These are phyloP conservation scores for Scyliorhinus canicula DNA, from an alignment of 2,797 vertebrate species.

Conservation along the genomic window DNA sequence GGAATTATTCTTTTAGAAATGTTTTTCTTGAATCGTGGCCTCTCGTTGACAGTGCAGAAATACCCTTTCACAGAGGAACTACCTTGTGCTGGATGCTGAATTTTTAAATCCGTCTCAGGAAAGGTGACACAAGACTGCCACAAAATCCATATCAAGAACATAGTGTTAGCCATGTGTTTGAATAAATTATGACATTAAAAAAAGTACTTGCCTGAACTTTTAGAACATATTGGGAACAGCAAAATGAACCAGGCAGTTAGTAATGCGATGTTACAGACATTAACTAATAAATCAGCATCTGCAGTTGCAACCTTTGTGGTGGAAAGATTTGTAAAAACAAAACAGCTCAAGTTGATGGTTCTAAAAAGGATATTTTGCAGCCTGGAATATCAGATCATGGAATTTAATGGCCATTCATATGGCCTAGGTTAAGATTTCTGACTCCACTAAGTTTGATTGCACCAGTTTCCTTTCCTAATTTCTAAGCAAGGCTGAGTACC, in stretches of 20 bases:
- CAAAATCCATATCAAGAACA: not conserved
- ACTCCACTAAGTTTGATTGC: not conserved
- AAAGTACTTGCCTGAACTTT: not conserved
- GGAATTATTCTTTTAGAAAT: not conserved
- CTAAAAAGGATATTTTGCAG: not conserved
- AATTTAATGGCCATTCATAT: not conserved
- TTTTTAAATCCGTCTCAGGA: not conserved
- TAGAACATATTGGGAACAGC: not conserved
- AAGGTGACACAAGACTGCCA: not conserved
- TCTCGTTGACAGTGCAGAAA: not conserved
- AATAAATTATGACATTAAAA: not conserved
- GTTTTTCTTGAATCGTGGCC: not conserved
- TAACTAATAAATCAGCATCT: not conserved
- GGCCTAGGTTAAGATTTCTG: not conserved
- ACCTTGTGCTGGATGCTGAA: not conserved
- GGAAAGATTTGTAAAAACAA: not conserved
- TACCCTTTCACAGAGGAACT: not conserved
- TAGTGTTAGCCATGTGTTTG: not conserved
- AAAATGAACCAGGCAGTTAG: not conserved
- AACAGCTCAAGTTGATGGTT: not conserved
- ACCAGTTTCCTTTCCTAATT: not conserved
- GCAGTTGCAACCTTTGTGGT: not conserved
- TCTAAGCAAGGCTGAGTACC: not conserved
- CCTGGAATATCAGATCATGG: not conserved
- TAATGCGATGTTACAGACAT: not conserved